Percentiles rank a stretch among this genome's conserved stretches.
These are phyloP conservation scores for Montipora capitata DNA, from an alignment of 92 coral and sea anemone species.

Conservation along the genomic window DNA sequence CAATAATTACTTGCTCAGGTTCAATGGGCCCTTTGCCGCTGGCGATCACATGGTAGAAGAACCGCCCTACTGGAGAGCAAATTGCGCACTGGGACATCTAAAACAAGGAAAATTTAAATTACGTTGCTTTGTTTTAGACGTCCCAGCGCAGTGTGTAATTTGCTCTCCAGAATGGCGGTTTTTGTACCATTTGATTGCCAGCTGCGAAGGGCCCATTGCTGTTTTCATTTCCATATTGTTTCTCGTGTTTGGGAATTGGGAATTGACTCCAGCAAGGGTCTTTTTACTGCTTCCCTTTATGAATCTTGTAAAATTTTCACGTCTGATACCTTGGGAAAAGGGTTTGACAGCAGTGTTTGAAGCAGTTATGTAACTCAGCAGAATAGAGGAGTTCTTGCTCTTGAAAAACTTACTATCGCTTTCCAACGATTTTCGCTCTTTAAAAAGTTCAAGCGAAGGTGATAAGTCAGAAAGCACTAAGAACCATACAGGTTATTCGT, in stretches of 20 bases:
- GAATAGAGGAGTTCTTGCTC: slow-evolving; percentile 5
- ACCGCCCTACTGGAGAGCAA: too few species aligned
- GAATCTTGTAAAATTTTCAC: not conserved
- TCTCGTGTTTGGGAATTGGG: not conserved
- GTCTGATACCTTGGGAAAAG: too few species aligned
- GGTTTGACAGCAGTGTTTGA: not conserved
- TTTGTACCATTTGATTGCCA: too few species aligned
- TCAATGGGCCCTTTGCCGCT: too few species aligned
- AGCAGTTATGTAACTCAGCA: not conserved
- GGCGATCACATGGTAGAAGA: too few species aligned
- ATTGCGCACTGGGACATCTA: too few species aligned
- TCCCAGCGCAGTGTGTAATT: too few species aligned
- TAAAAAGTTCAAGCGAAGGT: not conserved
- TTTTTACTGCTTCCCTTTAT: slow-evolving; percentile 15
- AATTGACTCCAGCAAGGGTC: not conserved
- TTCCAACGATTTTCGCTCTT: not conserved
- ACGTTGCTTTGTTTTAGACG: too few species aligned
- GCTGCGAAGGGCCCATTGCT: not conserved
- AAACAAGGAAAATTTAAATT: too few species aligned
- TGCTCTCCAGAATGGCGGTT: too few species aligned
- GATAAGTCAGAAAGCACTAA: not conserved
- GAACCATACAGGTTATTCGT: too few species aligned
- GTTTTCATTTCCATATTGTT: not conserved
- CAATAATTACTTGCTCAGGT: not conserved
- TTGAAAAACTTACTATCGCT: not conserved